Conservation (phyloP, 2,113 vertebrate genomes). For the Rhinichthys klamathensis region DNA sequence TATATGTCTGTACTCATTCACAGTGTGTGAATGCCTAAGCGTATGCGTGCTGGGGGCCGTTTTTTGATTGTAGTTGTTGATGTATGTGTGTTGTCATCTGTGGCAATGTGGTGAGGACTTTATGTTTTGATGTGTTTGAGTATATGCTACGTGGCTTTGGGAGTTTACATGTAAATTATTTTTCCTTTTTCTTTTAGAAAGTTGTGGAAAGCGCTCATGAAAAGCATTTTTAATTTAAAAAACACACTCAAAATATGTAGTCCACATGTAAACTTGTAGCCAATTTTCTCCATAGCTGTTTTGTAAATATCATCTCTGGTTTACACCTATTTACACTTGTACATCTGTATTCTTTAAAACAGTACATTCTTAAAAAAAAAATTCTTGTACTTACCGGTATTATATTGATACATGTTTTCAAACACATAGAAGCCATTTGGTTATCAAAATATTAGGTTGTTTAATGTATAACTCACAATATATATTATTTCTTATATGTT, state of each 20-base stretch:
- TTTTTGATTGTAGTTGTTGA: not conserved
- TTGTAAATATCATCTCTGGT: not conserved
- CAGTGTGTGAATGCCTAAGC: not conserved
- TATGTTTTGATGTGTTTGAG: not conserved
- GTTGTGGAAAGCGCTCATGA: not conserved
- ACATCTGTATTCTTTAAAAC: no score
- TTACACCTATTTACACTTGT: no score
- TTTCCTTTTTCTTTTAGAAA: not conserved
- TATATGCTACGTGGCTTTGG: slow-evolving; percentile 2
- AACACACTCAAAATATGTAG: not conserved
- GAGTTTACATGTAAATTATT: not conserved
- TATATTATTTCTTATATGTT: not conserved
- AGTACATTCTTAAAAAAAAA: no score
- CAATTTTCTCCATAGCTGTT: not conserved
- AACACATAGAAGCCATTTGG: no score
- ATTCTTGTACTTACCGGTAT: no score
- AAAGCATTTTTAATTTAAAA: not conserved
- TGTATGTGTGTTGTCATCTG: slow-evolving; percentile 20
- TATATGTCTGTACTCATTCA: not conserved
- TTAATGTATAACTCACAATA: not conserved
- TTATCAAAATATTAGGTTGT: not conserved
- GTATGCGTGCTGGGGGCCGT: not conserved
- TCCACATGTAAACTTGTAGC: not conserved
- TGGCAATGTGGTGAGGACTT: slow-evolving; percentile 2
- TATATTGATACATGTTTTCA: no score